These are phyloP conservation scores for Rhinichthys klamathensis DNA, from an alignment of 2,113 vertebrate species.

Conservation along the genomic window DNA sequence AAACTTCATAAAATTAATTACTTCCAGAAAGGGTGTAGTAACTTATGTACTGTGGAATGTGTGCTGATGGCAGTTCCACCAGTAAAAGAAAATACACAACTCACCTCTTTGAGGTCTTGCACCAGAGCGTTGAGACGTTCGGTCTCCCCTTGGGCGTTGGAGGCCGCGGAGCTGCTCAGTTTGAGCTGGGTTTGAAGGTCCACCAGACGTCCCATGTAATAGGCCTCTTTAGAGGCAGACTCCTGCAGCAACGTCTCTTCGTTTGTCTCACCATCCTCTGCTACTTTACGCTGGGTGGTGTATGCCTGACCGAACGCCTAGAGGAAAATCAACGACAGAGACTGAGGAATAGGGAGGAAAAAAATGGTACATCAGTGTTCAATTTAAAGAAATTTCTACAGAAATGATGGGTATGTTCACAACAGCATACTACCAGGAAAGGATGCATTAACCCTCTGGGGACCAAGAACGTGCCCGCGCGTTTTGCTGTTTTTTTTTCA, in stretches of 20 bases:
- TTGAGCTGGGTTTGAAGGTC: slow-evolving; percentile 92
- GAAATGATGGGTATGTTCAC: background rate
- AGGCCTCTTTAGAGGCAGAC: slow-evolving; percentile 94
- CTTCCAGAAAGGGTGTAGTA: background rate
- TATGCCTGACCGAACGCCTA: slow-evolving; percentile 98
- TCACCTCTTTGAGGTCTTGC: slow-evolving; percentile 92
- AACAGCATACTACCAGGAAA: background rate
- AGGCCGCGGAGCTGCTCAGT: slow-evolving; percentile 82
- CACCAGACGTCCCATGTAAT: slow-evolving; percentile 88
- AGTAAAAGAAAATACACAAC: background rate
- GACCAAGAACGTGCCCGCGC: no score
- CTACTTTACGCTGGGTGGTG: slow-evolving; percentile 94
- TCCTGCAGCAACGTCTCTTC: slow-evolving; percentile 96
- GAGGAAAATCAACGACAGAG: background rate
- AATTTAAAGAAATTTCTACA: slow-evolving; percentile 26
- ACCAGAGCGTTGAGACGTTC: slow-evolving; percentile 84
- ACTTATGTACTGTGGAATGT: background rate
- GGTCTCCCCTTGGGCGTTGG: slow-evolving; percentile 87
- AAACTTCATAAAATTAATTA: background rate
- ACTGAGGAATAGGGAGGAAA: background rate
- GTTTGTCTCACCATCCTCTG: slow-evolving; percentile 92
- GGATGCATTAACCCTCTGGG: no score
- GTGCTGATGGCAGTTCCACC: background rate
- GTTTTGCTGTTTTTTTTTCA: no score
- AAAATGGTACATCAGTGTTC: background rate